Percentiles rank a stretch among this genome's conserved stretches.
These are phyloP conservation scores for Drosophila birchii DNA, from an alignment of 2,888 invertebrate species.

Conservation along the genomic window DNA sequence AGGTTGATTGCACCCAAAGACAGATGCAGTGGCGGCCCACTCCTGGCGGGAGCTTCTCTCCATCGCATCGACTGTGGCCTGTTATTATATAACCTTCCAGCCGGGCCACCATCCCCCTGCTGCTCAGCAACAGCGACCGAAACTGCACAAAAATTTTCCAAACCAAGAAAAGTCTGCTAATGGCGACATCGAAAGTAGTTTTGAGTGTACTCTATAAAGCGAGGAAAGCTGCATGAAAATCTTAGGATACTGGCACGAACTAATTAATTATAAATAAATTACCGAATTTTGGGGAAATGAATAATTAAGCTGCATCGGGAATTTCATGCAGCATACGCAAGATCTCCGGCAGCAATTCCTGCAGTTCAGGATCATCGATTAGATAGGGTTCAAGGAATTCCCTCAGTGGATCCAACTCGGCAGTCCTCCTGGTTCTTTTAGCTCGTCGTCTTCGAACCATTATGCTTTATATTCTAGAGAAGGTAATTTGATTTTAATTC, in stretches of 20 bases:
- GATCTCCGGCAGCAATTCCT: slow-evolving; percentile 10
- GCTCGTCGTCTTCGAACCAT: slow-evolving; percentile 2
- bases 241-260: not conserved
- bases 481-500: not conserved
- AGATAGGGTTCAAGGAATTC: slow-evolving; percentile 4
- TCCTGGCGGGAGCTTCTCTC: slow-evolving; percentile 49
- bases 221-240: slow-evolving; percentile 5
- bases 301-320: slow-evolving; percentile 9
- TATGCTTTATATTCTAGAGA: not conserved
- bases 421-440: not conserved
- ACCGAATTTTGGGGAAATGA: too few species aligned
- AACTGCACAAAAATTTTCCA: slow-evolving; percentile 49
- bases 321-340: slow-evolving; percentile 6
- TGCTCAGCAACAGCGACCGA: slow-evolving; percentile 22
- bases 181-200: slow-evolving; percentile 75
- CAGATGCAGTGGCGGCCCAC: slow-evolving; percentile 43
- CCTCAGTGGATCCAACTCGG: not conserved
- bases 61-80: slow-evolving; percentile 41
- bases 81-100: slow-evolving; percentile 65
- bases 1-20: slow-evolving; percentile 49
- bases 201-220: slow-evolving; percentile 39
- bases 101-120: slow-evolving; percentile 34
- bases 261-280: too few species aligned
- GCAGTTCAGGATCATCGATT: slow-evolving; percentile 6
- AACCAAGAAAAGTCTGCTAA: slow-evolving; percentile 65